These are phyloP conservation scores for Vannuccia rotundouncinata DNA, from an alignment of 2,888 invertebrate genomes.

Conservation along the genomic window DNA sequence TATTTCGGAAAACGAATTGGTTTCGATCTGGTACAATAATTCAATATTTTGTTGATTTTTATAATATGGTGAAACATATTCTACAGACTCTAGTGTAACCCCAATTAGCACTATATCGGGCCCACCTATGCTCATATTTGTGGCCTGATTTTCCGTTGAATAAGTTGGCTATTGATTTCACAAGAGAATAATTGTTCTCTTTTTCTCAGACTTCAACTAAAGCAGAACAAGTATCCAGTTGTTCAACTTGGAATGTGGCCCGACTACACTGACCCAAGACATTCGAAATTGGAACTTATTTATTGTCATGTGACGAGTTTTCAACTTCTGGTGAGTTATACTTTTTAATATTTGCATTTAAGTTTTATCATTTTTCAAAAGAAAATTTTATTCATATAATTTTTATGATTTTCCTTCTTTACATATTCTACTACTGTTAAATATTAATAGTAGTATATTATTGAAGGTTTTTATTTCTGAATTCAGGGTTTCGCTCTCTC, in stretches of 20 bases:
- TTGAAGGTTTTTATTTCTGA: too few relatives aligned
- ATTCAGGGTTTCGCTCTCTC: not conserved
- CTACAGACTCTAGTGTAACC: too few relatives aligned
- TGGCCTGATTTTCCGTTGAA: too few relatives aligned
- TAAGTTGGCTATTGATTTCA: too few relatives aligned
- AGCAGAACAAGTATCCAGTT: conserved; percentile 35
- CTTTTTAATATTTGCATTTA: too few relatives aligned
- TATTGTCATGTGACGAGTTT: not conserved
- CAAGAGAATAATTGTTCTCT: too few relatives aligned
- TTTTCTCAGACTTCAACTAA: conserved; percentile 7
- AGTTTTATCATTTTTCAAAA: not conserved
- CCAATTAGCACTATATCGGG: too few relatives aligned
- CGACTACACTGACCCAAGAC: not conserved
- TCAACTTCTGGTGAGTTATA: not conserved
- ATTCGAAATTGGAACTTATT: not conserved
- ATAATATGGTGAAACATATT: too few relatives aligned
- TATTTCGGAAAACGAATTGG: too few relatives aligned
- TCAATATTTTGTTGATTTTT: too few relatives aligned
- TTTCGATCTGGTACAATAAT: too few relatives aligned
- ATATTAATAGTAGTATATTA: not conserved
- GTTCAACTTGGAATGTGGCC: conserved; percentile 76
- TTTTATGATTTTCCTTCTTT: not conserved
- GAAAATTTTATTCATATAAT: not conserved
- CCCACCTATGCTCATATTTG: too few relatives aligned
- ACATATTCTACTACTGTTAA: not conserved